Conservation (phyloP, 2,797 vertebrate species). For the Scomberomorus guttatus region DNA sequence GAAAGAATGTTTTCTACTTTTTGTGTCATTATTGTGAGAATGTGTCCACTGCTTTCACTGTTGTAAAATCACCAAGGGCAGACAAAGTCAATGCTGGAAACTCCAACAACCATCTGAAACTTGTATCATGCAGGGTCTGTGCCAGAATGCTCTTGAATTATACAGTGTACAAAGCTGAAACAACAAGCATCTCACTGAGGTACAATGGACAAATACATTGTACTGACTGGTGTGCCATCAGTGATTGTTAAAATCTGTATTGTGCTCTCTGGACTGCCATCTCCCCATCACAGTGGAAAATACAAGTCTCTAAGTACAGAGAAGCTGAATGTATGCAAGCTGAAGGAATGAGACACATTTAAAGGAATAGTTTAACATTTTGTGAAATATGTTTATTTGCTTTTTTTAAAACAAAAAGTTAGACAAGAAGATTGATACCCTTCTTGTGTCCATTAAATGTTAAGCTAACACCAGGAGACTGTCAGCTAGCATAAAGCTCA, state of each 20-base stretch:
- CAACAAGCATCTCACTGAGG: constrained; percentile 25
- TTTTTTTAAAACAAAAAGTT: constrained; percentile 22
- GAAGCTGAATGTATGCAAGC: constrained; percentile 80
- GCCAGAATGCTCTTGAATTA: constrained; percentile 28
- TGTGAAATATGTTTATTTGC: constrained; percentile 9
- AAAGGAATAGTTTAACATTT: constrained; percentile 29
- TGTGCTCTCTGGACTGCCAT: constrained; percentile 32
- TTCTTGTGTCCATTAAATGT: background rate
- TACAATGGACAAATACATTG: constrained; percentile 25
- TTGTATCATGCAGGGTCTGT: constrained; percentile 19
- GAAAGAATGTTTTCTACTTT: constrained; percentile 79
- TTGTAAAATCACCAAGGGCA: constrained; percentile 61
- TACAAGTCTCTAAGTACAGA: constrained; percentile 47
- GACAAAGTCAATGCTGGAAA: constrained; percentile 66
- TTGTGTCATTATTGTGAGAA: constrained; percentile 62
- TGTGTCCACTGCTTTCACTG: constrained; percentile 69
- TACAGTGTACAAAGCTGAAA: constrained; percentile 33
- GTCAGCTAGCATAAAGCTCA: too few relatives aligned
- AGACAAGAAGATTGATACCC: constrained; percentile 22
- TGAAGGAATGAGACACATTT: constrained; percentile 52
- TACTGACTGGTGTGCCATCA: constrained; percentile 41
- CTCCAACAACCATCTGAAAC: constrained; percentile 16
- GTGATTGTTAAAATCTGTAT: constrained; percentile 57
- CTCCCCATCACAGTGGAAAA: constrained; percentile 42
- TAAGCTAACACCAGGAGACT: background rate